Base-by-base conservation (phyloP, 1,140 invertebrate species). In the Pogonomyrmex californicus region DNA sequence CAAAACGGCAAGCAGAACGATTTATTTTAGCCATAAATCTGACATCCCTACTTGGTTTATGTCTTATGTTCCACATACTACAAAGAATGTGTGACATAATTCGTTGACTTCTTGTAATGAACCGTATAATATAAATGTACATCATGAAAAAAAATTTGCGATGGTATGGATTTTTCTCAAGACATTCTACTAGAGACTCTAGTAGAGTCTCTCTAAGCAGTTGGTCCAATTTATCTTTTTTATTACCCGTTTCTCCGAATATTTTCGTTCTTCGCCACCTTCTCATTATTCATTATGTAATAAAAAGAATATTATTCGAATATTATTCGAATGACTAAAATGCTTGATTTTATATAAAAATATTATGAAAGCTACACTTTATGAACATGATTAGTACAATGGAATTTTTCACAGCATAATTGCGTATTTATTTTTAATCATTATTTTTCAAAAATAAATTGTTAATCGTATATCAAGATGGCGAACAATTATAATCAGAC, bases 1-100 rank as follows among this genome's bases (percentile, higher is more conserved):
- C 47, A 12, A 68, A 81, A 81, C 23, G 14, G 36, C 63, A 68
- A 81, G n/a, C 36, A 44, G 23, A 81, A 56, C 47, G 23, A 81
- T 81, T 81, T 81, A 81, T 81, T 68, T 81, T 70, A 70, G n/a
- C 38, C 9, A 81, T 81, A 70, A 81, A 81, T 81, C 63, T 81
- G 63, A 81, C 63, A n/a, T 23, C 63, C 41, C 30, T 41, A 12
- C 38, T 56, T 56, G 36, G 14, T 76, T 63, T 63, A 62, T 23
- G 47, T 81, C 62, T 68, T 68, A 12, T 30, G 14, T 81, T 56
- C 6, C 60, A 56, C 44, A 14, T 51, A 10, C 12, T 49, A 49
- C 49, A 47, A 68, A 41, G 49, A 54, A 56, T n/a, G 33, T 30
- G 6, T 49, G 44, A 51, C 47, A 66, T 41, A 66, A 79, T 79